A percentile compares a stretch with the other conserved stretches of the same genome.
These are phyloP conservation scores for Cromileptes altivelis DNA, from an alignment of 2,113 vertebrate species.

Conservation along the genomic window DNA sequence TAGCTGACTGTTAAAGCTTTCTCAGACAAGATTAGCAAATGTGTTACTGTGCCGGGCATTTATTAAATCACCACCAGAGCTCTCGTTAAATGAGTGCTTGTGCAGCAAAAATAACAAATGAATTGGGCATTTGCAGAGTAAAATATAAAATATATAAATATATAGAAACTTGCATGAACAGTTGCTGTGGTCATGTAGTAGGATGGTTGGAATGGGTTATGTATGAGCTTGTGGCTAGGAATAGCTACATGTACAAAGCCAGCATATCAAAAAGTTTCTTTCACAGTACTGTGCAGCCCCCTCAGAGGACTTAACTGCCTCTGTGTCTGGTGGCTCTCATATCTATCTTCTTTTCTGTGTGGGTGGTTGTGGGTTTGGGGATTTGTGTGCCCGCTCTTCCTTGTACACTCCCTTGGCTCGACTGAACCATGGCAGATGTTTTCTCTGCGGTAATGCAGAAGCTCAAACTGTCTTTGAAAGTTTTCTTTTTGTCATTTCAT, in stretches of 20 bases:
- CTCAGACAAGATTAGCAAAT: constrained; percentile 8
- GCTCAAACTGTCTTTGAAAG: constrained; percentile 38
- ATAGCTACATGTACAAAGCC: neutral
- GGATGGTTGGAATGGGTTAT: neutral
- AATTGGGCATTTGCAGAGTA: neutral
- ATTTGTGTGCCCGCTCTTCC: constrained; percentile 31
- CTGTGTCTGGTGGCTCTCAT: constrained; percentile 29
- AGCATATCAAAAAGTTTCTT: constrained; percentile 14
- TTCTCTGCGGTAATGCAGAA: constrained; percentile 35
- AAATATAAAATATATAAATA: neutral
- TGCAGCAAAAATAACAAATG: neutral
- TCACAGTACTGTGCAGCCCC: neutral
- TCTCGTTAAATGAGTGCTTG: neutral
- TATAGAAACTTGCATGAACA: neutral
- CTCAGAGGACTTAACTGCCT: constrained; percentile 18
- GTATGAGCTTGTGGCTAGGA: neutral
- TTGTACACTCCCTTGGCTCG: constrained; percentile 4
- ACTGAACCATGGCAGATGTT: constrained; percentile 52
- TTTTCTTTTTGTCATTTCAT: constrained; percentile 15
- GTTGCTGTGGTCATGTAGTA: neutral
- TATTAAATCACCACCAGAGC: constrained; percentile 3
- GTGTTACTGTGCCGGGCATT: neutral
- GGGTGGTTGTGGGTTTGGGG: constrained; percentile 33
- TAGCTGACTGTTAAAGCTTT: constrained; percentile 17
- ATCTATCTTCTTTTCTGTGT: constrained; percentile 36